Evolutionary conservation across 1,140 invertebrate genomes (phyloP).

Genomic region (Zeugodacus cucurbitae): DNA sequence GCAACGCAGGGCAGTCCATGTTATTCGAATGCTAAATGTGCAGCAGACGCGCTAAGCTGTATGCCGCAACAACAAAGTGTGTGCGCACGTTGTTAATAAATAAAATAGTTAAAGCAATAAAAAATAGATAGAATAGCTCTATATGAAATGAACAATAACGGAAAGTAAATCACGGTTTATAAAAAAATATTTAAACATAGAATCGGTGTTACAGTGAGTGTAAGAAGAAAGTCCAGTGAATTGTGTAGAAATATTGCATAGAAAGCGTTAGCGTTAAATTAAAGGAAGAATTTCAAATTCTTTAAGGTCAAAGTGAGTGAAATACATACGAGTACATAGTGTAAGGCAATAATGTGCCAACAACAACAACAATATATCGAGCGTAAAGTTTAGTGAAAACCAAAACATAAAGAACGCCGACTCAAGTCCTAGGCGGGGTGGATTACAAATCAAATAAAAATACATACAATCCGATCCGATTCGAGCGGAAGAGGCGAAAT

Average conservation of each 20-base stretch:
- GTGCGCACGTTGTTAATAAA: background rate
- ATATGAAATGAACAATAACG: background rate
- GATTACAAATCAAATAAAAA: conserved; percentile 26
- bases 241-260: background rate
- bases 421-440: background rate
- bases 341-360: background rate
- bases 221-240: background rate
- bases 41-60: background rate
- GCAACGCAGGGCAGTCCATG: background rate
- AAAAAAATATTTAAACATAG: background rate
- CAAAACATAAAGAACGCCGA: conserved; percentile 3
- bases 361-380: background rate
- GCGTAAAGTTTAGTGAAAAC: background rate
- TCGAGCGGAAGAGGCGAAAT: background rate
- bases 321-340: background rate
- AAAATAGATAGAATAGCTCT: background rate
- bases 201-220: background rate
- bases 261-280: background rate
- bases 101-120: background rate
- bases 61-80: conserved; percentile 10
- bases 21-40: conserved; percentile 9
- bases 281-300: background rate
- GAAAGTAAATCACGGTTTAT: background rate
- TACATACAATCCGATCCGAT: background rate
- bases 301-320: background rate